Conservation (phyloP, 2,113 vertebrate genomes). For the Bolborhynchus lineola region DNA sequence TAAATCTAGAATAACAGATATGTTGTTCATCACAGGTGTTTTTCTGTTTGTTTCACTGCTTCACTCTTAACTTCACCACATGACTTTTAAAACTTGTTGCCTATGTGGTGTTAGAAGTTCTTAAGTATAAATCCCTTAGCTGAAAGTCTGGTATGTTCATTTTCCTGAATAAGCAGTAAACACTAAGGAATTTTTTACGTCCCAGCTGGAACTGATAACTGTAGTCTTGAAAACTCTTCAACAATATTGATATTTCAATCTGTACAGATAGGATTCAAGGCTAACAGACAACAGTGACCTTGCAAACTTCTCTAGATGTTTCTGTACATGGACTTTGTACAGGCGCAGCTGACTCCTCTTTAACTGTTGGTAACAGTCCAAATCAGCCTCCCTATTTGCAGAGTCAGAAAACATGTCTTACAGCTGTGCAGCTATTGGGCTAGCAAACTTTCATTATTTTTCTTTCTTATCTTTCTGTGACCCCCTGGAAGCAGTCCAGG, state of each 20-base stretch:
- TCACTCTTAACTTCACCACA: background rate
- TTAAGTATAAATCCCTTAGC: background rate
- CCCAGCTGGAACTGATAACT: background rate
- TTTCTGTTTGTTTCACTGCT: background rate
- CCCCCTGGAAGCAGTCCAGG: background rate
- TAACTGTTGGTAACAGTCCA: background rate
- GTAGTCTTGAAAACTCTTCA: background rate
- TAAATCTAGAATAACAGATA: background rate
- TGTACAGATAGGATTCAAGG: background rate
- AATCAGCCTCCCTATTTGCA: background rate
- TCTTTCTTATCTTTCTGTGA: background rate
- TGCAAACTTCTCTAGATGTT: background rate
- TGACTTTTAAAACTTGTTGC: background rate
- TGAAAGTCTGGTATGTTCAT: background rate
- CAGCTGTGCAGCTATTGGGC: background rate
- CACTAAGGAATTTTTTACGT: background rate
- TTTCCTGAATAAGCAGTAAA: background rate
- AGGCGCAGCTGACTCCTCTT: background rate
- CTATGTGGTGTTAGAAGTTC: background rate
- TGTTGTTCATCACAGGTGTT: background rate
- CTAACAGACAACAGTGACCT: background rate
- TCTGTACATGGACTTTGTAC: background rate
- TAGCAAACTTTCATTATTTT: background rate
- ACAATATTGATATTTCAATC: background rate
- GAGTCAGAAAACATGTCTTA: background rate